phyloP scores from a whole-genome alignment of 2,113 vertebrate species.

The Myotis lucifugus region DNA sequence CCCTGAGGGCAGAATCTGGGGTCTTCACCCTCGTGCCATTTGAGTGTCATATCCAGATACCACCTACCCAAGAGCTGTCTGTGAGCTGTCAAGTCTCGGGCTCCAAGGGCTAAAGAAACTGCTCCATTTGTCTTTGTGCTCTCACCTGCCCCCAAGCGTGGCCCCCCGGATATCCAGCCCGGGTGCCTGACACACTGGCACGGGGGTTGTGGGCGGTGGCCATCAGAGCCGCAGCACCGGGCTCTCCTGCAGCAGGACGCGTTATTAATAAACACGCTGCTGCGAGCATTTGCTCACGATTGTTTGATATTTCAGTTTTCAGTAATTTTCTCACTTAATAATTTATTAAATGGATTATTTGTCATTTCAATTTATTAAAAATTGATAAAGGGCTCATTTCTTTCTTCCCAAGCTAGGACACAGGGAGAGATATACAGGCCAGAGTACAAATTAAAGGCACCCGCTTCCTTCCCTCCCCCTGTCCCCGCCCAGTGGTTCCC shows the following conservation, averaged over 20 bases:
- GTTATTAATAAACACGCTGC: slow-evolving; percentile 79
- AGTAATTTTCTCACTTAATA: slow-evolving; percentile 84
- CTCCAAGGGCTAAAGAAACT: background rate
- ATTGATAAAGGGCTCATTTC: slow-evolving; percentile 81
- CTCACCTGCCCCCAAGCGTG: fast-evolving
- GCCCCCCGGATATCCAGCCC: fast-evolving
- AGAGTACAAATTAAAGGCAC: slow-evolving; percentile 70
- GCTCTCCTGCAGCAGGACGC: slow-evolving; percentile 2
- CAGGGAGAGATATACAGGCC: slow-evolving; percentile 55
- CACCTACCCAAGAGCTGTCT: background rate
- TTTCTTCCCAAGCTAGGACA: slow-evolving; percentile 77
- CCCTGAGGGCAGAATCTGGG: background rate
- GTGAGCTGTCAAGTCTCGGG: background rate
- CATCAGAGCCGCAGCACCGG: background rate
- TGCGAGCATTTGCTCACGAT: slow-evolving; percentile 78
- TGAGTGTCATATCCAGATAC: background rate
- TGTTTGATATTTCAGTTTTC: slow-evolving; percentile 84
- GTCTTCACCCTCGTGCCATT: background rate
- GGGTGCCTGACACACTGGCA: fast-evolving
- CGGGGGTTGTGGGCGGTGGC: background rate
- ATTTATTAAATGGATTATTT: slow-evolving; percentile 84
- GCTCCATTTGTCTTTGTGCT: background rate
- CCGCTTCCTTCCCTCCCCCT: background rate
- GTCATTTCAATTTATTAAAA: slow-evolving; percentile 84
- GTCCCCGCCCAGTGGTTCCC: background rate